Conservation (phyloP, 2,888 invertebrate species). For the Agonopterix heracliana region DNA sequence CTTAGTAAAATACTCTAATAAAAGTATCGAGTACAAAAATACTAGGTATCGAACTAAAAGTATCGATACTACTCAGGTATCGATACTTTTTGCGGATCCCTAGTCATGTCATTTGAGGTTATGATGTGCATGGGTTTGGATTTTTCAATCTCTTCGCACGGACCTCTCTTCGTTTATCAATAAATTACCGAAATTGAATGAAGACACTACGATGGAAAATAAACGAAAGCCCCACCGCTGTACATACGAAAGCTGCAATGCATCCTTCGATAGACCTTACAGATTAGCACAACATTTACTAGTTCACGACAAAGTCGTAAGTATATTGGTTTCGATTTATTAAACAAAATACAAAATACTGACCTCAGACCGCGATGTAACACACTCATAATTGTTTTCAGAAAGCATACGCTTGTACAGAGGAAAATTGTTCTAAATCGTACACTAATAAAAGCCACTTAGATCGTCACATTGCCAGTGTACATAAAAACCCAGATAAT, state of each 20-base stretch:
- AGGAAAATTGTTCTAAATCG: constrained; percentile 75
- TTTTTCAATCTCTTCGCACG: no score
- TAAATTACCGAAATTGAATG: no score
- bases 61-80: no score
- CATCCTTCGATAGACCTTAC: constrained; percentile 68
- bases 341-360: neutral
- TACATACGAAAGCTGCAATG: constrained; percentile 56
- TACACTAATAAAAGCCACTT: constrained; percentile 79
- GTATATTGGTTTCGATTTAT: constrained; percentile 20
- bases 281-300: constrained; percentile 74
- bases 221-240: constrained; percentile 44
- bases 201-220: neutral
- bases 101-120: no score
- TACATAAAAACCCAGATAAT: constrained; percentile 48
- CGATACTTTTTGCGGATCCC: no score
- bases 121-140: no score
- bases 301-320: constrained; percentile 76
- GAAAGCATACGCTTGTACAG: constrained; percentile 77
- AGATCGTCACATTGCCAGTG: constrained; percentile 72
- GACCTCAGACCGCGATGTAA: neutral
- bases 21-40: no score
- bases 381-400: constrained; percentile 31
- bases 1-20: no score
- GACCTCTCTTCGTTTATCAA: no score
- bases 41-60: no score